Base-by-base conservation (phyloP, 2,888 invertebrate species). In the Sinohyriopsis cumingii region DNA sequence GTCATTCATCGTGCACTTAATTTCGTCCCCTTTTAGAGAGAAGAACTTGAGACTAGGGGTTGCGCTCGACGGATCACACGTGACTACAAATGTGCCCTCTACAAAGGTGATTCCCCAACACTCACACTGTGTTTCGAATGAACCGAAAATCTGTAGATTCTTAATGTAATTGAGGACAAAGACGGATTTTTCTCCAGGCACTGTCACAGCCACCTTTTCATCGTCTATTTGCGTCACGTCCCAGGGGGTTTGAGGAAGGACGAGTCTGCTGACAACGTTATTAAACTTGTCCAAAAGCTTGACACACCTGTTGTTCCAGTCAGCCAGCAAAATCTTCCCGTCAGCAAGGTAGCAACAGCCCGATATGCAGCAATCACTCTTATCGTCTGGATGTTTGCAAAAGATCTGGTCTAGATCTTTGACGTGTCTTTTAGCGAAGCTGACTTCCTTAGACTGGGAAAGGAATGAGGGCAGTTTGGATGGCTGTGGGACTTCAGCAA, bases 51-150 rank as follows among this genome's bases (percentile, higher is more conserved):
- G 53, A 54, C 66, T 66, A 6, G 77, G 77, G 18, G 25, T 28
- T 24, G 73, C 72, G 64, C 77, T 70, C 73, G 73, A 77, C 1
- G 77, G 77, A 53, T 77, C 77, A 55, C 75, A 73, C 2, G 73
- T 77, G 28, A 73, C 63, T 24, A 72, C 77, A 28, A 77, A 68
- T 33, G 62, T 71, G 54, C 68, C 77, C 19, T 63, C 68, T 19
- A 75, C 18, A 20, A 75, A 68, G 2, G 68, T 67, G 5, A 71
- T 71, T 9, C 71, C 75, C 77, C 77, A 77, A 54, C 77, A 77
- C 56, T 77, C 75, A 22, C 69, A 73, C 18, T 70, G 65, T 6
- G 77, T 73, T 15, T 72, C 62, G 59, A 77, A 75, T 20, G 69
- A 60, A 9, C 59, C 33, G 24, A 73, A 60, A 0, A 75, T 54